These are phyloP conservation scores for Nycticorax nycticorax DNA, from an alignment of 2,113 vertebrate species.

Conservation along the genomic window DNA sequence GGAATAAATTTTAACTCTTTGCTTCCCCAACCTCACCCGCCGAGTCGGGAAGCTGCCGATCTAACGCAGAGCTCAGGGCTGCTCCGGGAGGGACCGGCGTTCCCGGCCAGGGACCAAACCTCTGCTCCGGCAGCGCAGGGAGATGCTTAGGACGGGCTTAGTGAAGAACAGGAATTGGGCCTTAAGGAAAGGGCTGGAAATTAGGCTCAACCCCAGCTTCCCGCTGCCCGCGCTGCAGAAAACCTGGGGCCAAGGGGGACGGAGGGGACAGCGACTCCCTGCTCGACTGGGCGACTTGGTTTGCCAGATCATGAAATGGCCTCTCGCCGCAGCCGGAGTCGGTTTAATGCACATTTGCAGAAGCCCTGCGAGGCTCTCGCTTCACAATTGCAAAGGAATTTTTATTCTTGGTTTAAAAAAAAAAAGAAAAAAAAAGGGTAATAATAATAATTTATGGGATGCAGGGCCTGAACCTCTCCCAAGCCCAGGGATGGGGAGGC, in stretches of 20 bases:
- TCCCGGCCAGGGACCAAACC: fast-evolving
- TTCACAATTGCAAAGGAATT: not conserved
- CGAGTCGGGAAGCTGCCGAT: fast-evolving
- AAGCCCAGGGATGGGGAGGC: not conserved
- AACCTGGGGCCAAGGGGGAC: fast-evolving
- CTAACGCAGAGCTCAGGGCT: not conserved
- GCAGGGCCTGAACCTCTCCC: not conserved
- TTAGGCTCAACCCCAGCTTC: not conserved
- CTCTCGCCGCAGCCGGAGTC: fast-evolving
- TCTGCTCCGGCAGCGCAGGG: fast-evolving
- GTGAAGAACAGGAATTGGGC: not conserved
- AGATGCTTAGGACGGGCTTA: not conserved
- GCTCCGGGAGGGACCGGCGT: fast-evolving
- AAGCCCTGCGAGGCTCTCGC: fast-evolving
- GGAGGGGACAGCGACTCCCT: fast-evolving
- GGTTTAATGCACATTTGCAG: not conserved
- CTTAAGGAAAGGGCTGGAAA: not conserved
- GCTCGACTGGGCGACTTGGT: no score
- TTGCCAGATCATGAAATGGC: not conserved
- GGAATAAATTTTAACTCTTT: not conserved
- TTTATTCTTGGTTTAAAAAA: not conserved
- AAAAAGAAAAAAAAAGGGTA: not conserved
- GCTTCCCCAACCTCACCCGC: not conserved
- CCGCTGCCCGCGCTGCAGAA: not conserved
- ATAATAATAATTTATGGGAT: not conserved